These are phyloP conservation scores for Caenorhabditis sp. DNA, from an alignment of 2,888 invertebrate genomes.

Conservation along the genomic window DNA sequence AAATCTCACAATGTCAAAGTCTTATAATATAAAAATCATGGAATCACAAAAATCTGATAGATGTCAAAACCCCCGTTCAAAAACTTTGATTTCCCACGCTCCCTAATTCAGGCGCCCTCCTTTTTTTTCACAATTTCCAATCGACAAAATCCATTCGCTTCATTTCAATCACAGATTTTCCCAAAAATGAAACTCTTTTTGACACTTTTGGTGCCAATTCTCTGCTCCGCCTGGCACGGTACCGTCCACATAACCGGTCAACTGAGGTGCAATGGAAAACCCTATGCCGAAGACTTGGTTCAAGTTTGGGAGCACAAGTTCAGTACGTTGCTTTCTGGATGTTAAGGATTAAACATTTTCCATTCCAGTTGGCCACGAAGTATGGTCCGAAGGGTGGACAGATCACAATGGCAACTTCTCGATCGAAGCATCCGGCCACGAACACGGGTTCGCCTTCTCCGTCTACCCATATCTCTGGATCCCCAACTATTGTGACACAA, in stretches of 20 bases:
- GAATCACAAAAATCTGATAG: too few species aligned
- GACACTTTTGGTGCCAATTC: background rate
- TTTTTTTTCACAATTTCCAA: too few species aligned
- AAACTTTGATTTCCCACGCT: too few species aligned
- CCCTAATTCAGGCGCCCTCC: too few species aligned
- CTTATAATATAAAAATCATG: too few species aligned
- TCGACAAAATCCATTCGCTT: too few species aligned
- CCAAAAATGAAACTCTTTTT: conserved; percentile 7
- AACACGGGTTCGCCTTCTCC: conserved; percentile 7
- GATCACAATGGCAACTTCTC: conserved; percentile 11
- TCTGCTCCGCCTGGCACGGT: conserved; percentile 13
- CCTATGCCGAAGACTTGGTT: conserved; percentile 9
- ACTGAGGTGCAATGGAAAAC: conserved; percentile 13
- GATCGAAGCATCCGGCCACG: conserved; percentile 8
- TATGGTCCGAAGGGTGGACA: conserved; percentile 2
- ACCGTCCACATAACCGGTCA: background rate
- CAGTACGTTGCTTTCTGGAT: conserved; percentile 1
- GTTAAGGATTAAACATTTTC: too few species aligned
- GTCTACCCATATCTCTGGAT: conserved; percentile 14
- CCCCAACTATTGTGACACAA: conserved; percentile 1
- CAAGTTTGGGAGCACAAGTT: conserved; percentile 24
- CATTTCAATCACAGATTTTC: too few species aligned
- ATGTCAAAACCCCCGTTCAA: too few species aligned
- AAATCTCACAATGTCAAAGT: too few species aligned
- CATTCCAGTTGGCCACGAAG: conserved; percentile 13